Evolutionary conservation across 2,113 vertebrate species (phyloP).

Genomic region (Cryptoleucopteryx plumbea): DNA sequence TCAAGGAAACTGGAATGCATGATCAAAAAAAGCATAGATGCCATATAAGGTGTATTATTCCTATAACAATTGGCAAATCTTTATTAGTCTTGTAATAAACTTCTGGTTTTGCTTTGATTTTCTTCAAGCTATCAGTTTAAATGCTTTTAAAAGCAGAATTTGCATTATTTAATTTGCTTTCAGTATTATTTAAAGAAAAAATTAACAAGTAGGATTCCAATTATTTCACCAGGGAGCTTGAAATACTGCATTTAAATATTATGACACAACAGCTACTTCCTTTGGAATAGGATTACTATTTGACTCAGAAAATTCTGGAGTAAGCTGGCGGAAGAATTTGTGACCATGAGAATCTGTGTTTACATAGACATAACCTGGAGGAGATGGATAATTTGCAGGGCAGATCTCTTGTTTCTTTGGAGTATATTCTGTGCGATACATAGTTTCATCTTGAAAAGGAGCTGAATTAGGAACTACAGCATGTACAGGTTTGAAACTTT

Average conservation of each 20-base stretch:
- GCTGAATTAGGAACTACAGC: background rate
- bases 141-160: background rate
- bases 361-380: slow-evolving; percentile 77
- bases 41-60: background rate
- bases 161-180: background rate
- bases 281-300: slow-evolving; percentile 9
- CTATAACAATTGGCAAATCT: background rate
- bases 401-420: slow-evolving; percentile 74
- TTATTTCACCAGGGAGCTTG: background rate
- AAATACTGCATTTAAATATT: background rate
- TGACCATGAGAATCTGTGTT: slow-evolving; percentile 75
- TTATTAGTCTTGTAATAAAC: background rate
- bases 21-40: background rate
- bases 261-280: slow-evolving; percentile 63
- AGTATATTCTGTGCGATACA: slow-evolving; percentile 74
- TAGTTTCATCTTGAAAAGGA: slow-evolving; percentile 73
- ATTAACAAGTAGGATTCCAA: background rate
- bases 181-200: background rate
- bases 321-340: slow-evolving; percentile 72
- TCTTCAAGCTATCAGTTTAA: background rate
- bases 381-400: slow-evolving; percentile 69
- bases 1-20: background rate
- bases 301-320: background rate
- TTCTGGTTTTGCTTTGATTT: background rate
- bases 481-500: slow-evolving; percentile 72